Percentiles rank a stretch among this genome's conserved stretches.
phyloP scores from a whole-genome alignment of 2,113 vertebrate species.

The Sceloporus undulatus region DNA sequence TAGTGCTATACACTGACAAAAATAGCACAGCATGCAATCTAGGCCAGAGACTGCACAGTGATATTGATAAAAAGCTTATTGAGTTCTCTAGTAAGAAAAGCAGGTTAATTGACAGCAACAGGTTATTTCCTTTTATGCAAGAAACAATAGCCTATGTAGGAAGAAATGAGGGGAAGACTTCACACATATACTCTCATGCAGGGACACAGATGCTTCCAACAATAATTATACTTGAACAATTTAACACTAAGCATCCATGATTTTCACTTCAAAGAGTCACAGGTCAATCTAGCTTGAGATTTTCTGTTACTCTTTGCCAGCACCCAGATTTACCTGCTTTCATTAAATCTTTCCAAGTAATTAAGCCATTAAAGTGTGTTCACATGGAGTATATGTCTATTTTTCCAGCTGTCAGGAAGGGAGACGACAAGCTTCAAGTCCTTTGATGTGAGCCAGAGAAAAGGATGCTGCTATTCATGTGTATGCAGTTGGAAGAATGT shows the following conservation, averaged over 20 bases:
- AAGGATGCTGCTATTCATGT: not conserved
- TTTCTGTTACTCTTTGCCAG: not conserved
- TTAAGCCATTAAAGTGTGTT: slow-evolving; percentile 25
- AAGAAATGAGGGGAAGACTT: not conserved
- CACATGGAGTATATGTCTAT: not conserved
- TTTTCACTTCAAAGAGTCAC: not conserved
- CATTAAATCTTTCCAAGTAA: slow-evolving; percentile 9
- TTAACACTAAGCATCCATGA: not conserved
- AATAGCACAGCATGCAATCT: slow-evolving; percentile 3
- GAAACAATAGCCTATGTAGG: not conserved
- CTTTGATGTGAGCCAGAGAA: not conserved
- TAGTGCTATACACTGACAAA: slow-evolving; percentile 4
- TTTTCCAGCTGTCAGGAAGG: not conserved
- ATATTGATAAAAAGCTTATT: slow-evolving; percentile 24
- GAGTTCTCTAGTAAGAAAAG: not conserved
- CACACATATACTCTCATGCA: too few relatives aligned
- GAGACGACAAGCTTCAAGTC: not conserved
- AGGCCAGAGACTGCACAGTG: not conserved
- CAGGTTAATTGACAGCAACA: not conserved
- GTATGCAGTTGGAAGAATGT: not conserved
- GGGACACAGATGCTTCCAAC: too few relatives aligned
- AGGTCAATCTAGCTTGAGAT: not conserved
- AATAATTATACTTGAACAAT: too few relatives aligned
- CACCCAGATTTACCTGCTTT: slow-evolving; percentile 19
- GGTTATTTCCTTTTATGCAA: not conserved